Conservation (phyloP, 2,888 invertebrate genomes). For the Antitype chi region DNA sequence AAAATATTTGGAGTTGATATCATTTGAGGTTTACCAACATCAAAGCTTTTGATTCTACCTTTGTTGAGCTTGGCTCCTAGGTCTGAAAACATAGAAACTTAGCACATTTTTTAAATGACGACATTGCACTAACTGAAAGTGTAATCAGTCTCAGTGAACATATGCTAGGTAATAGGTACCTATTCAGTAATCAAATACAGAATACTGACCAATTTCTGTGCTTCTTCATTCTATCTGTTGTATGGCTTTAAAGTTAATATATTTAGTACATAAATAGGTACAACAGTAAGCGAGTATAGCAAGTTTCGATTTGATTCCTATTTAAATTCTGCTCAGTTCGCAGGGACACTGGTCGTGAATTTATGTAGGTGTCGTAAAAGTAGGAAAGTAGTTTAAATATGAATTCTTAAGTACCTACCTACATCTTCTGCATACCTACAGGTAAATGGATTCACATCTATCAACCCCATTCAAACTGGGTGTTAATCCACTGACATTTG, state of each 20-base stretch:
- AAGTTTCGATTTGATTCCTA: slow-evolving; percentile 32
- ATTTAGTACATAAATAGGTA: neutral
- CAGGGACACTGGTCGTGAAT: slow-evolving; percentile 18
- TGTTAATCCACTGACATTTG: neutral
- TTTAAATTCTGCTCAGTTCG: slow-evolving; percentile 34
- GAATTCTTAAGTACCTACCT: neutral
- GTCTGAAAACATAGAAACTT: neutral
- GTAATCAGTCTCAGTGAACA: neutral
- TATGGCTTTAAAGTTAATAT: neutral
- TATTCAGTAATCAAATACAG: neutral
- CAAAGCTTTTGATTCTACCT: slow-evolving; percentile 11
- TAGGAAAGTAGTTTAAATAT: slow-evolving; percentile 42
- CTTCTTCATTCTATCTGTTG: neutral
- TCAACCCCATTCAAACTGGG: slow-evolving; percentile 11
- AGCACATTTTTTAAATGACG: neutral
- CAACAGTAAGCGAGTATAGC: neutral
- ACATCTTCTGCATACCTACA: neutral
- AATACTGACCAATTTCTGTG: neutral
- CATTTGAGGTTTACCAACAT: slow-evolving; percentile 1
- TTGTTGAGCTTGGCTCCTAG: neutral
- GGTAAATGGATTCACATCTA: neutral
- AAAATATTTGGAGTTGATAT: slow-evolving; percentile 24
- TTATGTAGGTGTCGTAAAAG: slow-evolving; percentile 41
- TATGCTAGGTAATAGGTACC: neutral
- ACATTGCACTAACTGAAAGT: neutral